phyloP scores from a whole-genome alignment of 2,888 invertebrate species.

The Oxytorus armatus region DNA sequence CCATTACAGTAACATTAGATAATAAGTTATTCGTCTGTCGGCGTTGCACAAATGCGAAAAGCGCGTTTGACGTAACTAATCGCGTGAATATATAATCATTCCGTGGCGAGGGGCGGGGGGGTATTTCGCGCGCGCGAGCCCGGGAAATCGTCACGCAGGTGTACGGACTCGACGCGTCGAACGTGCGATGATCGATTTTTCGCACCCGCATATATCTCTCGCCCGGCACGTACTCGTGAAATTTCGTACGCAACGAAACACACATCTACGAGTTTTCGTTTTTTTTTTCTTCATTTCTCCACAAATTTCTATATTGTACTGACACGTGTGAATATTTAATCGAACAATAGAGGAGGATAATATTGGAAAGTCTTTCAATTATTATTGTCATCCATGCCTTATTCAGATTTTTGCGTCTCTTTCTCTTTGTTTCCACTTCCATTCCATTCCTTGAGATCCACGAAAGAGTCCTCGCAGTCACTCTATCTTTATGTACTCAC shows the following conservation, averaged over 20 bases:
- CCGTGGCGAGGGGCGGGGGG: conserved; percentile 18
- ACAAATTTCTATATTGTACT: too few species aligned
- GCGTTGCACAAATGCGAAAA: neutral
- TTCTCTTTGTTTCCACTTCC: too few species aligned
- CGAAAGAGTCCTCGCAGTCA: too few species aligned
- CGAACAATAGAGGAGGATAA: too few species aligned
- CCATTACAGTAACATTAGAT: too few species aligned
- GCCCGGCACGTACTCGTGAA: conserved; percentile 3
- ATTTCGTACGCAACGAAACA: conserved; percentile 22
- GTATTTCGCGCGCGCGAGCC: conserved; percentile 52
- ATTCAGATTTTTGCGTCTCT: too few species aligned
- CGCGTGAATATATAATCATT: conserved; percentile 30
- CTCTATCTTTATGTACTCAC: too few species aligned
- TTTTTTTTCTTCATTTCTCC: neutral
- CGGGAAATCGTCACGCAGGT: conserved; percentile 73
- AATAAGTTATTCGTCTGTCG: neutral
- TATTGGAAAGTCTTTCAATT: too few species aligned
- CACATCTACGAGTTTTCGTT: neutral
- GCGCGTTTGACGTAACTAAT: neutral
- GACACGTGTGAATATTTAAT: neutral
- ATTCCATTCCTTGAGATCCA: too few species aligned
- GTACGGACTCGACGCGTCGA: conserved; percentile 74
- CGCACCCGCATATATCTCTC: conserved; percentile 62
- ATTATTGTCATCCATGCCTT: too few species aligned
- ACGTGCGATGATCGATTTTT: conserved; percentile 81